Conservation (phyloP, 2,113 vertebrate genomes). For the Phalacrocorax brasilianus region DNA sequence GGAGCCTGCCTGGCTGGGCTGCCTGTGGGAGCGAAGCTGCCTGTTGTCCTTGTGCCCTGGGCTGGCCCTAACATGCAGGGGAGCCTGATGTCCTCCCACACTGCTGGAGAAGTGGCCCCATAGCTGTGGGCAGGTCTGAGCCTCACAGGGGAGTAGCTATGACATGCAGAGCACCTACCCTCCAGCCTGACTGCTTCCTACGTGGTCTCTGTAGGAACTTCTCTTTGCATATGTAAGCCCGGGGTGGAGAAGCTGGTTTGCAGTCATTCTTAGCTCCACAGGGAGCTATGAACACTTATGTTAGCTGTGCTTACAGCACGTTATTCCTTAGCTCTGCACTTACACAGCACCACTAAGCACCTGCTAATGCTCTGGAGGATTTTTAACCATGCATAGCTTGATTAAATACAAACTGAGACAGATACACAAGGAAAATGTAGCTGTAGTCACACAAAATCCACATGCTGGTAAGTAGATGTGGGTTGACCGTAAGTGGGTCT, state of each 20-base stretch:
- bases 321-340: slow-evolving; percentile 64
- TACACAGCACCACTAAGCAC: slow-evolving; percentile 50
- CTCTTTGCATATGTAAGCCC: not conserved
- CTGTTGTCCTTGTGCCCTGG: not conserved
- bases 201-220: not conserved
- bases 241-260: not conserved
- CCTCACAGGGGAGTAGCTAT: not conserved
- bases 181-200: not conserved
- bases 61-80: not conserved
- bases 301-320: slow-evolving; percentile 57
- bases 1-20: not conserved
- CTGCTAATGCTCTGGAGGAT: slow-evolving; percentile 62
- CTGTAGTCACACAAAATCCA: not conserved
- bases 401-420: slow-evolving; percentile 30
- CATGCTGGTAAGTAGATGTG: not conserved
- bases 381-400: slow-evolving; percentile 28
- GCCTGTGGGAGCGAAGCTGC: not conserved
- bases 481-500: not conserved
- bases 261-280: not conserved
- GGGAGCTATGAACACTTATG: slow-evolving; percentile 53
- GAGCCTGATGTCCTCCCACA: not conserved
- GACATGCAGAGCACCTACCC: not conserved
- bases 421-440: not conserved
- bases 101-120: not conserved
- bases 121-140: not conserved